Percentiles rank a stretch among this genome's conserved stretches.
Conservation (phyloP, 2,888 invertebrate genomes). For the Gymnosoma rotundatum region DNA sequence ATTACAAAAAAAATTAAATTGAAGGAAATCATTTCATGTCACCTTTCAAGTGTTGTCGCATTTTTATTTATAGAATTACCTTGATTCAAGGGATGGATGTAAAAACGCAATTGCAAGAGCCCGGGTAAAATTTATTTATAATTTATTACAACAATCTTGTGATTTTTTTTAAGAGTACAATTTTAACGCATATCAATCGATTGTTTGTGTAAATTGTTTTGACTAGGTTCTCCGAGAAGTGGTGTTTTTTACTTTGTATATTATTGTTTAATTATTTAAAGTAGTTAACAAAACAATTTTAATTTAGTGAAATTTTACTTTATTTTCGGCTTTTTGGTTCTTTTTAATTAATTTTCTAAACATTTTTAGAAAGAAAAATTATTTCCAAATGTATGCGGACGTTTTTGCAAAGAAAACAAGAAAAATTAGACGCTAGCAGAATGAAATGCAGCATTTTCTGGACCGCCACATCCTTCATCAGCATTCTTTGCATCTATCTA, state of each 20-base stretch:
- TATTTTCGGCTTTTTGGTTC: too few species aligned
- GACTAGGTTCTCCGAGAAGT: background rate
- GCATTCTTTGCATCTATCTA: too few species aligned
- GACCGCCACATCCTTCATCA: too few species aligned
- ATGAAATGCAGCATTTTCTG: too few species aligned
- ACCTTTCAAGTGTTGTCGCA: background rate
- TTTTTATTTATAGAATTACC: constrained; percentile 15
- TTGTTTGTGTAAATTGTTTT: constrained; percentile 17
- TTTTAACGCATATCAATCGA: constrained; percentile 7
- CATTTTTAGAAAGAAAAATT: too few species aligned
- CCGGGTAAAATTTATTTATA: constrained; percentile 5
- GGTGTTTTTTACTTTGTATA: background rate
- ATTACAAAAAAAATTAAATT: constrained; percentile 8
- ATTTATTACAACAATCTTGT: constrained; percentile 30
- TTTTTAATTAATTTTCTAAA: too few species aligned
- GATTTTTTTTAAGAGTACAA: constrained; percentile 5
- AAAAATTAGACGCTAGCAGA: too few species aligned
- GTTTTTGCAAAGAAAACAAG: too few species aligned
- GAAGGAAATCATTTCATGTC: constrained; percentile 7
- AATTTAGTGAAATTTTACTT: too few species aligned
- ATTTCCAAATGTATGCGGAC: too few species aligned
- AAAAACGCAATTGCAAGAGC: background rate
- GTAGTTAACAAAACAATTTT: too few species aligned
- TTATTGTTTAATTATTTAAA: too few species aligned
- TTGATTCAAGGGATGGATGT: background rate